These are phyloP conservation scores for Thereva unica DNA, from an alignment of 2,888 invertebrate genomes.

Conservation along the genomic window DNA sequence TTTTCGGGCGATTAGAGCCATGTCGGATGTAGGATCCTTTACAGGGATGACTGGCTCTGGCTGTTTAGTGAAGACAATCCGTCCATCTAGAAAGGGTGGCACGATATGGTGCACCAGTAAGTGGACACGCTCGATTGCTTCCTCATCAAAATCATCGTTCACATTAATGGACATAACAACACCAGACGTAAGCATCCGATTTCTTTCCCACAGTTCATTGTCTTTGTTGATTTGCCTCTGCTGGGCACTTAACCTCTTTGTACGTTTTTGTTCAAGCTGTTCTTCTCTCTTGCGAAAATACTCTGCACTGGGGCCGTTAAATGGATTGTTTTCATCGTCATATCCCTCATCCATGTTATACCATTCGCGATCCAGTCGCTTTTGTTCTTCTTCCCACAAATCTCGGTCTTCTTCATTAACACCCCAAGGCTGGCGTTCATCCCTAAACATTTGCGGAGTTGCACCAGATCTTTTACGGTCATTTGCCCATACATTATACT, in stretches of 20 bases:
- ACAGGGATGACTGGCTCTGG: conserved; percentile 98
- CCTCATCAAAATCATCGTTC: conserved; percentile 94
- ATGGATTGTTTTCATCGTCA: conserved; percentile 91
- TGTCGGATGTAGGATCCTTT: conserved; percentile 94
- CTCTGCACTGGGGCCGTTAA: conserved; percentile 84
- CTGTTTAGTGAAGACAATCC: conserved; percentile 99
- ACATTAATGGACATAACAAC: conserved; percentile 88
- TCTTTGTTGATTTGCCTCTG: conserved; percentile 97
- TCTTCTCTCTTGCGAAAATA: conserved; percentile 93
- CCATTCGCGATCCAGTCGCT: conserved; percentile 93
- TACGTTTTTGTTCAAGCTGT: conserved; percentile 85
- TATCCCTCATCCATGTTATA: conserved; percentile 95
- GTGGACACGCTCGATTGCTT: conserved; percentile 92
- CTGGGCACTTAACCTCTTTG: conserved; percentile 92
- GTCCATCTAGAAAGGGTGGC: conserved; percentile 97
- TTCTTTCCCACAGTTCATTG: conserved; percentile 98
- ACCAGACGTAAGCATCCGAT: conserved; percentile 94
- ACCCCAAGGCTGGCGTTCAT: conserved; percentile 61
- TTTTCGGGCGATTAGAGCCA: conserved; percentile 94
- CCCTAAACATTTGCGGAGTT: conserved; percentile 62
- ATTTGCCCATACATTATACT: conserved; percentile 76
- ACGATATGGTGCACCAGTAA: conserved; percentile 96
- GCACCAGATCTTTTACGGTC: conserved; percentile 69
- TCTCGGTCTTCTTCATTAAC: conserved; percentile 73
- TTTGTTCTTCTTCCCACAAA: conserved; percentile 90